These are phyloP conservation scores for Galerucella nymphaeae DNA, from an alignment of 2,888 invertebrate genomes.

Conservation along the genomic window DNA sequence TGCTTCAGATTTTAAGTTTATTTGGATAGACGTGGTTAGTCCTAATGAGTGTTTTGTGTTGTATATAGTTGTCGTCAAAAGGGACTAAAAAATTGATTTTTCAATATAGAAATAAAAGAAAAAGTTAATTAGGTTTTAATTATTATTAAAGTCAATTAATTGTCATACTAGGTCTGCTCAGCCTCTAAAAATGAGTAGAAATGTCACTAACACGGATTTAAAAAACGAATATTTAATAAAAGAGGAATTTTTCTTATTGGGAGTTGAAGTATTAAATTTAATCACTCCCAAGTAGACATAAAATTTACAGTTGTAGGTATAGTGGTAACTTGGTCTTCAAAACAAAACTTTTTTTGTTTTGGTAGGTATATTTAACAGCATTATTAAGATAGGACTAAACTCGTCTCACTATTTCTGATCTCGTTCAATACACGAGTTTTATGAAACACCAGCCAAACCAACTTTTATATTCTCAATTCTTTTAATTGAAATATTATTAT, in stretches of 20 bases:
- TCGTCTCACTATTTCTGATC: conserved; percentile 1
- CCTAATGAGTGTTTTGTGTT: conserved; percentile 3
- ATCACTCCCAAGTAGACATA: background rate
- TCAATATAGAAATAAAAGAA: background rate
- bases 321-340: background rate
- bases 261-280: background rate
- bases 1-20: conserved; percentile 13
- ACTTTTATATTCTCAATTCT: background rate
- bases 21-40: conserved; percentile 10
- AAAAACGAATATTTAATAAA: too few species aligned
- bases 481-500: background rate
- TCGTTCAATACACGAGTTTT: conserved; percentile 3
- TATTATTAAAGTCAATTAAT: background rate
- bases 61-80: background rate
- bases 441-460: background rate
- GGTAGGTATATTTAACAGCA: background rate
- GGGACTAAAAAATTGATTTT: too few species aligned
- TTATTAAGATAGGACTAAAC: background rate
- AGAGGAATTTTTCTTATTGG: background rate
- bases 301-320: background rate
- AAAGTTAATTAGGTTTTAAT: background rate
- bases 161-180: background rate
- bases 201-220: too few species aligned
- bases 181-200: background rate
- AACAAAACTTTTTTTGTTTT: background rate